These are phyloP conservation scores for Siniperca undulata DNA, from an alignment of 2,797 vertebrate species.

Conservation along the genomic window DNA sequence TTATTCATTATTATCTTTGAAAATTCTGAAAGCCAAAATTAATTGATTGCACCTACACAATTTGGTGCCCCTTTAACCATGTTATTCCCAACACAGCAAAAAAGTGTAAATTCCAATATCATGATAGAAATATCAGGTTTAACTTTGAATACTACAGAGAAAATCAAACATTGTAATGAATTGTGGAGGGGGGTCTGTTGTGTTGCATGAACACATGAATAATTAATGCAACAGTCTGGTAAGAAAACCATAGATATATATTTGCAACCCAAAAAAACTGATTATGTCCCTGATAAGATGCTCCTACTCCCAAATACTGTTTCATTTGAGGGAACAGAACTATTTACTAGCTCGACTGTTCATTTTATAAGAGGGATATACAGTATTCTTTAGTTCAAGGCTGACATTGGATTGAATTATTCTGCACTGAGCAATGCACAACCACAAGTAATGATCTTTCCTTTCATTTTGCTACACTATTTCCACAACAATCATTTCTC, in stretches of 20 bases:
- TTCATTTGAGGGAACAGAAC: neutral
- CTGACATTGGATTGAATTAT: slow-evolving; percentile 13
- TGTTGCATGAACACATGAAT: neutral
- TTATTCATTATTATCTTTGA: no score
- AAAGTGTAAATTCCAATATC: neutral
- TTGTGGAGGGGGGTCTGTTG: neutral
- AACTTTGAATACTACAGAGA: neutral
- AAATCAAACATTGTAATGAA: neutral
- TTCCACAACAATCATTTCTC: neutral
- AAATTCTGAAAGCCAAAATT: no score
- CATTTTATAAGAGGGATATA: neutral
- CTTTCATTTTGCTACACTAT: neutral
- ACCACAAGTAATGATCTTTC: slow-evolving; percentile 10
- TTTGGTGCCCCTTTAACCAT: no score
- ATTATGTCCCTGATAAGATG: neutral
- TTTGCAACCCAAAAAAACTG: neutral
- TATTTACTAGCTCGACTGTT: neutral
- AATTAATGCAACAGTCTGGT: neutral
- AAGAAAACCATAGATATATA: no score
- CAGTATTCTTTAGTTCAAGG: neutral
- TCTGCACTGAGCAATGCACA: neutral
- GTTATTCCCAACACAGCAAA: no score
- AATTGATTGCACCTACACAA: no score
- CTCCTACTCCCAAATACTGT: neutral
- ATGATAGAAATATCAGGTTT: neutral